These are phyloP conservation scores for Tragopan temminckii DNA, from an alignment of 2,797 vertebrate species.

Conservation along the genomic window DNA sequence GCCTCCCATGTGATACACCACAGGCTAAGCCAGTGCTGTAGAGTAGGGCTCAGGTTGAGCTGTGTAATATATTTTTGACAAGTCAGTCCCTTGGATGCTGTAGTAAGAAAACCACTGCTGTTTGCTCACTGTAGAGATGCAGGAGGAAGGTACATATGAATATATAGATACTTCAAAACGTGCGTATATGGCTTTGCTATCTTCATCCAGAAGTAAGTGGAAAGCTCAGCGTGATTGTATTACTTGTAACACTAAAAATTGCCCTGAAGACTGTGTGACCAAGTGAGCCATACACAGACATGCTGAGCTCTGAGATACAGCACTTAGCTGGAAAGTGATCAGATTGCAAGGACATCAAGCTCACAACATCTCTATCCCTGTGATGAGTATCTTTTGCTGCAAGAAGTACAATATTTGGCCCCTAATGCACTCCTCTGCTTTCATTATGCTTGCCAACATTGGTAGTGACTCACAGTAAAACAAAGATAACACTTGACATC, in stretches of 20 bases:
- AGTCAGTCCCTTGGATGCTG: neutral
- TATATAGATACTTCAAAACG: neutral
- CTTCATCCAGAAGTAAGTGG: neutral
- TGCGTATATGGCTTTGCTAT: neutral
- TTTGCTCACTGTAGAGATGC: neutral
- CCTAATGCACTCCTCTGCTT: constrained; percentile 37
- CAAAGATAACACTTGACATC: constrained; percentile 50
- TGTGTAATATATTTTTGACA: neutral
- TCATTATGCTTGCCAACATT: constrained; percentile 29
- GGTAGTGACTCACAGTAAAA: constrained; percentile 54
- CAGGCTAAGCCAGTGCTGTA: neutral
- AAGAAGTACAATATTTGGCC: constrained; percentile 24
- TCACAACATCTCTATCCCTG: neutral
- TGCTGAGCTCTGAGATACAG: neutral
- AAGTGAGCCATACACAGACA: neutral
- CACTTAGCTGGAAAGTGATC: neutral
- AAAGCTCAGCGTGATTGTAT: neutral
- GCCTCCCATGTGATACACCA: neutral
- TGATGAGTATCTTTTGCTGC: neutral
- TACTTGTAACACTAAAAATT: neutral
- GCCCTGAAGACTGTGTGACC: neutral
- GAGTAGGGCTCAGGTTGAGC: neutral
- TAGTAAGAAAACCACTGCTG: neutral
- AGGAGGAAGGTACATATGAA: neutral
- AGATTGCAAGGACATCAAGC: neutral